Evolutionary conservation across 2,888 invertebrate genomes (phyloP), one percentile per base, ranked within the genome.

Genomic region (Alloscopus bannaensis): DNA sequence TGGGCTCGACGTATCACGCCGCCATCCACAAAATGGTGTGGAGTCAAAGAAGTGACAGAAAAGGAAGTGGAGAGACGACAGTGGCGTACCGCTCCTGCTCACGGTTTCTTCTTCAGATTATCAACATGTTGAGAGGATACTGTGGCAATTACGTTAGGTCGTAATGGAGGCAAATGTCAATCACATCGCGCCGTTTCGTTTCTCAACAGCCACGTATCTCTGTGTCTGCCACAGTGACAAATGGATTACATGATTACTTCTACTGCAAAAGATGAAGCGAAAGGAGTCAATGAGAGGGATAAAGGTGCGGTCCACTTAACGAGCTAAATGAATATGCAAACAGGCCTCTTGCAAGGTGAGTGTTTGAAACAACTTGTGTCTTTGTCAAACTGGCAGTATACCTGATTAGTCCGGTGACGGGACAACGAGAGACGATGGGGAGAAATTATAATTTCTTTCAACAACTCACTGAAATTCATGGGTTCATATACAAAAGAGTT

Each of bases 161-260:
- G 24, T 68, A n/a, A 45, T 59, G 28, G 16, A 59, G 20, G 36
- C 18, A 20, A 52, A 55, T 40, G 20, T 45, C 45, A 55, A 52
- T 47, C 18, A n/a, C 47, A 26, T 40, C 65, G n/a, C 18, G 50
- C 20, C 36, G n/a, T n/a, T n/a, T n/a, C n/a, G n/a, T n/a, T n/a
- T n/a, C n/a, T 59, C 24, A 20, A 16, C 57, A 47, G 28, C 26
- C 45, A 26, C 57, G 57, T 66, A 75, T 59, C 64, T 18, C 40
- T 31, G n/a, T n/a, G n/a, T n/a, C 18, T 59, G 52, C 36, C 69
- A 60, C 60, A 68, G 29, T 77, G 70, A 78, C 70, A 78, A 78
- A 78, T 78, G 78, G 42, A 60, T 72, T 66, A 66, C 78, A 78
- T 66, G 71, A 78, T 71, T 78, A 40, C 66, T 50, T 31, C 65